Percentiles rank a stretch among this genome's conserved stretches.
These are phyloP conservation scores for Paramormyrops kingsleyae DNA, from an alignment of 2,113 vertebrate genomes.

Conservation along the genomic window DNA sequence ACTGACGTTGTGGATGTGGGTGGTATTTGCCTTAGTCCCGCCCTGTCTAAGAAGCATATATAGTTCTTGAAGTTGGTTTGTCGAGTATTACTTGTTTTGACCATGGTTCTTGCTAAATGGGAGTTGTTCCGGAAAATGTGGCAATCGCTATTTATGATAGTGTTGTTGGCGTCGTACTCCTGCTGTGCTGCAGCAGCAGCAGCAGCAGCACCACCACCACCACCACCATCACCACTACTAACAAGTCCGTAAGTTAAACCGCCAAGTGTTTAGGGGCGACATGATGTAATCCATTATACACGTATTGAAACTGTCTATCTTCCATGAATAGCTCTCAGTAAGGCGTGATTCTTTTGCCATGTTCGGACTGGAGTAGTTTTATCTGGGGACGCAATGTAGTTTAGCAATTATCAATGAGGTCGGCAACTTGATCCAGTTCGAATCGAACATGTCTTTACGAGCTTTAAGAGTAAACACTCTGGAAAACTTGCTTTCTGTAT, in stretches of 20 bases:
- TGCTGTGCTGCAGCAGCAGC: background rate
- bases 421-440: no score
- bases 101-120: background rate
- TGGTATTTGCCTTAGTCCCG: background rate
- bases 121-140: background rate
- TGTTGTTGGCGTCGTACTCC: background rate
- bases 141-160: background rate
- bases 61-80: background rate
- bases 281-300: background rate
- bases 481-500: no score
- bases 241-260: background rate
- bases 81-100: background rate
- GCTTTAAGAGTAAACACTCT: no score
- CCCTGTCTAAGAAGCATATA: background rate
- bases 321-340: background rate
- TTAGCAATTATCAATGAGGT: background rate
- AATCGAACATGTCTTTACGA: background rate
- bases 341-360: background rate
- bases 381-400: background rate
- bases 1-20: background rate
- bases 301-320: background rate
- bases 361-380: background rate
- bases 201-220: no score
- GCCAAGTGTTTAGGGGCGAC: background rate
- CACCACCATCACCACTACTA: no score